A percentile compares a stretch with the other conserved stretches of the same genome.
Conservation (phyloP, 2,888 invertebrate species). For the Scrobipalpa atriplicella region DNA sequence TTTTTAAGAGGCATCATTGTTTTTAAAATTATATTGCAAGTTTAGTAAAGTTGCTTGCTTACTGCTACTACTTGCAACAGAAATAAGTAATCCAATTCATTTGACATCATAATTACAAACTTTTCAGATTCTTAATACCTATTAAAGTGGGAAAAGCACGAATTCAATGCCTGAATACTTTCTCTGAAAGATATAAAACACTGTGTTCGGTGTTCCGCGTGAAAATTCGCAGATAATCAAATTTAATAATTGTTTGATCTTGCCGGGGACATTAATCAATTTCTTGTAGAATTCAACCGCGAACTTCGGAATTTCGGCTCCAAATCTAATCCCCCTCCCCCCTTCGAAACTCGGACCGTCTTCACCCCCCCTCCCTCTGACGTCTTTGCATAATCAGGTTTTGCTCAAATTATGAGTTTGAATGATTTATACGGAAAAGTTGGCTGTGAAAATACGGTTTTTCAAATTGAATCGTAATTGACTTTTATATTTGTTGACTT, state of each 20-base stretch:
- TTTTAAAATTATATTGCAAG: too few relatives aligned
- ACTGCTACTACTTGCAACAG: too few relatives aligned
- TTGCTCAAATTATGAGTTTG: constrained; percentile 66
- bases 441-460: constrained; percentile 53
- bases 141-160: too few relatives aligned
- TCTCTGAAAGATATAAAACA: background rate
- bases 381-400: constrained; percentile 66
- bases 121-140: too few relatives aligned
- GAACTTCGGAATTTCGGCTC: constrained; percentile 63
- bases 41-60: too few relatives aligned
- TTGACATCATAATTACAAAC: too few relatives aligned
- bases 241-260: constrained; percentile 74
- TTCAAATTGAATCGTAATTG: constrained; percentile 34
- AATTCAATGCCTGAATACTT: background rate
- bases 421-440: constrained; percentile 67
- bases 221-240: constrained; percentile 58
- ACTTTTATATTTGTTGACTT: constrained; percentile 29
- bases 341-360: constrained; percentile 26
- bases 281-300: constrained; percentile 66
- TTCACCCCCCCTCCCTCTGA: constrained; percentile 34
- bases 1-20: too few relatives aligned
- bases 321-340: constrained; percentile 56
- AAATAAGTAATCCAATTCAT: too few relatives aligned
- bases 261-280: constrained; percentile 71
- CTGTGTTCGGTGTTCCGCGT: background rate